These are phyloP conservation scores for Protodeltote pygarga DNA, from an alignment of 2,888 invertebrate species.

Conservation along the genomic window DNA sequence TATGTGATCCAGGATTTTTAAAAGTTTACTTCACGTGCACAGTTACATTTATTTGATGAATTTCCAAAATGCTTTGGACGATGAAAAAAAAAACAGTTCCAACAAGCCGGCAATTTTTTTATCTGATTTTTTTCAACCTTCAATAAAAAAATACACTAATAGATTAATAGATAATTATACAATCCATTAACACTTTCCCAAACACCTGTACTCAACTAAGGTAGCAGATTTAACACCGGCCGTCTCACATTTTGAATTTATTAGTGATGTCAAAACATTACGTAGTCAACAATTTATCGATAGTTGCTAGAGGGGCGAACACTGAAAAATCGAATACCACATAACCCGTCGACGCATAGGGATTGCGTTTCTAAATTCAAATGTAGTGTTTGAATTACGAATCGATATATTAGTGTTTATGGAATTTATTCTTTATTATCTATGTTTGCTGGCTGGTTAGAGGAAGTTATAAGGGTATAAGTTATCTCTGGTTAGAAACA, in stretches of 20 bases:
- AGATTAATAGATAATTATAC: no score
- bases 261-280: slow-evolving; percentile 63
- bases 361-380: slow-evolving; percentile 48
- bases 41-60: no score
- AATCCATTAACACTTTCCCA: slow-evolving; percentile 13
- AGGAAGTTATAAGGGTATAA: slow-evolving; percentile 32
- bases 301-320: slow-evolving; percentile 46
- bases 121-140: no score
- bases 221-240: slow-evolving; percentile 48
- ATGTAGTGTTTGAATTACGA: slow-evolving; percentile 32
- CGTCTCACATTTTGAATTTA: slow-evolving; percentile 53
- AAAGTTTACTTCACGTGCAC: no score
- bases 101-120: no score
- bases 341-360: slow-evolving; percentile 40
- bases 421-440: slow-evolving; percentile 39
- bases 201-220: slow-evolving; percentile 42
- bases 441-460: slow-evolving; percentile 7
- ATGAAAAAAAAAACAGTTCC: no score
- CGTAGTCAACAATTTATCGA: slow-evolving; percentile 57
- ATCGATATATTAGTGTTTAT: slow-evolving; percentile 43
- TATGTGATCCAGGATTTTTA: no score
- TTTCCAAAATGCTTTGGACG: no score
- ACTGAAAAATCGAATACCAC: slow-evolving; percentile 60
- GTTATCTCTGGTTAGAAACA: slow-evolving; percentile 20
- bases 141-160: no score